A percentile compares a stretch with the other conserved stretches of the same genome.
Conservation (phyloP, 2,888 invertebrate genomes). For the Empis stercorea region DNA sequence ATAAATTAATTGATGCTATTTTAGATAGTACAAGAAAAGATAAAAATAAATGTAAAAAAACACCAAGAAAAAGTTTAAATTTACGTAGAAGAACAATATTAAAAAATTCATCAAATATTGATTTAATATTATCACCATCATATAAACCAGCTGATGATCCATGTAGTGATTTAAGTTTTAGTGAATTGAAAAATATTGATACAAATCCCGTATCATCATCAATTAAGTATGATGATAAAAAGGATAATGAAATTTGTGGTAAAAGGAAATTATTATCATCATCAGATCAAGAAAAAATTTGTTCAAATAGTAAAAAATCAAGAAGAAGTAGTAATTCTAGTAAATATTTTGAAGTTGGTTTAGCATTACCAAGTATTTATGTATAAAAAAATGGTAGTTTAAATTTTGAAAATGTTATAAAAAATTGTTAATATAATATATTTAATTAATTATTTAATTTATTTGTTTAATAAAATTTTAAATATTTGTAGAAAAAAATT, state of each 20-base stretch:
- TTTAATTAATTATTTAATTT: not conserved
- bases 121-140: slow-evolving; percentile 25
- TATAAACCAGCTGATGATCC: slow-evolving; percentile 34
- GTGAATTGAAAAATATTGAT: slow-evolving; percentile 5
- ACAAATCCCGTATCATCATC: too few species aligned
- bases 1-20: slow-evolving; percentile 34
- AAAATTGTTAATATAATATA: not conserved
- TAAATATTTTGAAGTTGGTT: slow-evolving; percentile 31
- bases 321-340: slow-evolving; percentile 1
- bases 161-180: slow-evolving; percentile 31
- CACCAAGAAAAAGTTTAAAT: slow-evolving; percentile 26
- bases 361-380: slow-evolving; percentile 31
- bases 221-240: not conserved
- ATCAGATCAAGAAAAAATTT: not conserved
- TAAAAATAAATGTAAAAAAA: slow-evolving; percentile 20
- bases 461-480: not conserved
- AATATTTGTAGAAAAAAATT: not conserved
- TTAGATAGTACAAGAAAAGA: slow-evolving; percentile 32
- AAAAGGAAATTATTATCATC: too few species aligned
- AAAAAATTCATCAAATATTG: slow-evolving; percentile 19
- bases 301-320: not conserved
- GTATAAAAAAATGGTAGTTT: slow-evolving; percentile 16
- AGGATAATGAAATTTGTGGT: not conserved
- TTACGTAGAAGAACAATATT: slow-evolving; percentile 24
- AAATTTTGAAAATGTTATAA: not conserved